phyloP scores from a whole-genome alignment of 2,888 invertebrate genomes.

The Amphimallon solstitiale region DNA sequence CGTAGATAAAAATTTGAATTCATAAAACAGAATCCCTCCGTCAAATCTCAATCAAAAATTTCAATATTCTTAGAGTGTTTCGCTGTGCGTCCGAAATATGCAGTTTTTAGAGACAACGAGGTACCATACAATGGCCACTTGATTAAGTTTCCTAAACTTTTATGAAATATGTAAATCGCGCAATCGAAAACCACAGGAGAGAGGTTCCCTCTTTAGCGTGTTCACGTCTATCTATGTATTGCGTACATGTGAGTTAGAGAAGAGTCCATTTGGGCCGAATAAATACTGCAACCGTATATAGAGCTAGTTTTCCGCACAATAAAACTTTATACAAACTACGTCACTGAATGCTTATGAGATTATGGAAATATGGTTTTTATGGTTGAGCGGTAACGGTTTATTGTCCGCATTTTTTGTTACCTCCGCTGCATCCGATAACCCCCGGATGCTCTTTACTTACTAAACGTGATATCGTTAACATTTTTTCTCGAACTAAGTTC shows the following conservation, averaged over 20 bases:
- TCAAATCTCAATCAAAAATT: too few relatives aligned
- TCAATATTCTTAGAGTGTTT: too few relatives aligned
- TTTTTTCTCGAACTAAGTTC: too few relatives aligned
- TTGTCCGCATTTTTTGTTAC: not conserved
- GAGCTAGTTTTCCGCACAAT: conserved; percentile 60
- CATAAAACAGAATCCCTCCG: too few relatives aligned
- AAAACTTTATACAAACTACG: conserved; percentile 59
- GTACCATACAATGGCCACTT: conserved; percentile 35
- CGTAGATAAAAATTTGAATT: too few relatives aligned
- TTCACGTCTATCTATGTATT: conserved; percentile 32
- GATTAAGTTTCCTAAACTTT: conserved; percentile 57
- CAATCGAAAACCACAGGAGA: conserved; percentile 54
- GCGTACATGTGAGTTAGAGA: conserved; percentile 25
- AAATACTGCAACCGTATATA: conserved; percentile 51
- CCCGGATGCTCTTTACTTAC: too few relatives aligned
- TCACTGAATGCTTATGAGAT: conserved; percentile 58
- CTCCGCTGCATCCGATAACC: not conserved
- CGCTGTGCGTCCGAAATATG: too few relatives aligned
- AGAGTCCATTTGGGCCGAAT: conserved; percentile 12
- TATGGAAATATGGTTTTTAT: conserved; percentile 56
- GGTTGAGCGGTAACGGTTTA: conserved; percentile 24
- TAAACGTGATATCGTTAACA: too few relatives aligned
- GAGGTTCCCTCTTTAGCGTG: conserved; percentile 38
- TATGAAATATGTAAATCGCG: conserved; percentile 61
- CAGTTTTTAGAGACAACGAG: too few relatives aligned